Percentiles rank a stretch among this genome's conserved stretches.
These are phyloP conservation scores for Lytechinus pictus DNA, from an alignment of 35 echinoderm and acorn worm genomes.

Conservation along the genomic window DNA sequence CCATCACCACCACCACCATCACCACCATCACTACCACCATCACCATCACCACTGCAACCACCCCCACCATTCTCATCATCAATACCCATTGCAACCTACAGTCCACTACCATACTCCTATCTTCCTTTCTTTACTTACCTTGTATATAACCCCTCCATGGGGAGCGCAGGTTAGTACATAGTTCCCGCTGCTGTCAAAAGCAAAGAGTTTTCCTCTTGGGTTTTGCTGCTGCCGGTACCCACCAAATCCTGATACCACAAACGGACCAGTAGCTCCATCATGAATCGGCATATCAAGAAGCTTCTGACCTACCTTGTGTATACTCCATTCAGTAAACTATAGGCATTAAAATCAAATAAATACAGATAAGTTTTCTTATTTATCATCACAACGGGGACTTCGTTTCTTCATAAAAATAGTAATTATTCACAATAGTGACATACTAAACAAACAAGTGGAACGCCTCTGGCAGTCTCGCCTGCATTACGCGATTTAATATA, in stretches of 20 bases:
- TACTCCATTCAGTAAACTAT: constrained; percentile 92
- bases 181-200: constrained; percentile 86
- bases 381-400: no score
- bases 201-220: constrained; percentile 88
- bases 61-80: not conserved
- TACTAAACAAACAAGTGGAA: no score
- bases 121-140: constrained; percentile 60
- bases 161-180: constrained; percentile 93
- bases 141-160: constrained; percentile 87
- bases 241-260: constrained; percentile 89
- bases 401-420: no score
- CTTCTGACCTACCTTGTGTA: constrained; percentile 70
- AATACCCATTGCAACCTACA: not conserved
- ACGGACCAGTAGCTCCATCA: constrained; percentile 92
- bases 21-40: not conserved
- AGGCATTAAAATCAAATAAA: no score
- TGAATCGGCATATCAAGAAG: constrained; percentile 79
- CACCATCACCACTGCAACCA: not conserved
- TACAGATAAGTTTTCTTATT: no score
- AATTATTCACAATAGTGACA: no score
- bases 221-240: constrained; percentile 91
- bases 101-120: not conserved
- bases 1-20: not conserved
- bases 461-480: no score
- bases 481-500: no score